Evolutionary conservation across 2,113 vertebrate species (phyloP).

Genomic region (Notothenia rossii): DNA sequence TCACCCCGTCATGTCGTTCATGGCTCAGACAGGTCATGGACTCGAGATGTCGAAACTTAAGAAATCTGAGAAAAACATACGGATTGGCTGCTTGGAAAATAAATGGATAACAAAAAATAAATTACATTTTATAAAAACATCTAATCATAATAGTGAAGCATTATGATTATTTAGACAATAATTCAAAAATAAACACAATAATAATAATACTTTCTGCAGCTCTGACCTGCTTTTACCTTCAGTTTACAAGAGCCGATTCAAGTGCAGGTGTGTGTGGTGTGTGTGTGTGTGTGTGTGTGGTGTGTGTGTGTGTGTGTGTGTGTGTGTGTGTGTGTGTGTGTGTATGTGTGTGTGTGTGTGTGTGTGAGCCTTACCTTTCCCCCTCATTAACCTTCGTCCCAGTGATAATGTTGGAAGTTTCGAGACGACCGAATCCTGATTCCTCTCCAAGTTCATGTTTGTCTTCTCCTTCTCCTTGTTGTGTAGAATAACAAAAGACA

Average conservation of each 20-base stretch:
- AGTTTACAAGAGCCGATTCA: not conserved
- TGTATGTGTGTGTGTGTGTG: constrained; percentile 18
- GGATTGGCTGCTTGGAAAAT: too few relatives aligned
- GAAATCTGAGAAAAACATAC: too few relatives aligned
- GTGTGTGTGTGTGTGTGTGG: constrained; percentile 9
- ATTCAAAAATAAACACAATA: too few relatives aligned
- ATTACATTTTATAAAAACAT: too few relatives aligned
- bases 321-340: constrained; percentile 6
- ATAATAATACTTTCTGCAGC: not conserved
- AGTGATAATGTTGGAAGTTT: constrained; percentile 67
- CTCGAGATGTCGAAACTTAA: too few relatives aligned
- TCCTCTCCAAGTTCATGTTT: constrained; percentile 71
- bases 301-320: not conserved
- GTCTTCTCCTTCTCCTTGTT: not conserved
- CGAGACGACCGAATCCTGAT: constrained; percentile 47
- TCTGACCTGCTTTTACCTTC: constrained; percentile 7
- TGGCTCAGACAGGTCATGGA: too few relatives aligned
- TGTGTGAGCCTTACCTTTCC: constrained; percentile 48
- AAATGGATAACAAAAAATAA: too few relatives aligned
- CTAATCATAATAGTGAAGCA: too few relatives aligned
- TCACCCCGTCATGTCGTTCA: too few relatives aligned
- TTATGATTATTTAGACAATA: too few relatives aligned
- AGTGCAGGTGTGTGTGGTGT: not conserved
- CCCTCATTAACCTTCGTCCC: constrained; percentile 79
- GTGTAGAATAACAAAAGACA: too few relatives aligned